Evolutionary conservation across 2,797 vertebrate species (phyloP), one percentile per base, ranked within the genome.

Genomic region (Coranthus polyacanthus): DNA sequence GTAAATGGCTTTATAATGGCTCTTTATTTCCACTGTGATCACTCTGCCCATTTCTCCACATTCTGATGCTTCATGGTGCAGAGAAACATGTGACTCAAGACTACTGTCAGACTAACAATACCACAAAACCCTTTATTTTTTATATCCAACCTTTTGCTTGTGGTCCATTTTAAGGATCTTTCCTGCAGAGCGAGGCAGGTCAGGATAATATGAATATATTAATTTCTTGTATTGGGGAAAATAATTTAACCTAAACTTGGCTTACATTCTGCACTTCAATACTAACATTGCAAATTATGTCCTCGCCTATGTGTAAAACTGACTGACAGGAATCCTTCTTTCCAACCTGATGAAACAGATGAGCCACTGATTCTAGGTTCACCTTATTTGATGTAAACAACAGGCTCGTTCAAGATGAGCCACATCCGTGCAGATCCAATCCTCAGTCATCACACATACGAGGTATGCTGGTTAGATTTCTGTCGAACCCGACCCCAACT

Each of bases 1-100:
- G 73, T 82, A 86, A 91, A 92, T 91, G 81, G 81, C 78, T 90
- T 89, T 90, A 89, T 91, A 91, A 91, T 89, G 85, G 80, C 69
- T 83, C 75, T 82, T 73, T 82, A 78, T 80, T 76, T 81, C 81
- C 67, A 75, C 70, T 75, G 61, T 78, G 74, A 86, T 87, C 74
- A 72, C 68, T 42, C 46, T 64, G 71, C 65, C 61, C 72, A 86
- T 88, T 87, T 81, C 65, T 88, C 75, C 73, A 64, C 82, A 83
- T 81, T 87, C 58, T 51, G 68, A 81, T 68, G 79, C 57, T 72
- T 65, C 61, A 49, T 54, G 42, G 47, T 57, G 62, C 62, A 75
- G 45, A 71, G 66, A 80, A 59, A 66, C 65, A 51, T 38, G 62
- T 45, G 64, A 82, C 65, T 75, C 39, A 49, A 75, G 72, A 66